Base-by-base conservation (phyloP, 1,140 invertebrate genomes). In the Vanessa tameamea region DNA sequence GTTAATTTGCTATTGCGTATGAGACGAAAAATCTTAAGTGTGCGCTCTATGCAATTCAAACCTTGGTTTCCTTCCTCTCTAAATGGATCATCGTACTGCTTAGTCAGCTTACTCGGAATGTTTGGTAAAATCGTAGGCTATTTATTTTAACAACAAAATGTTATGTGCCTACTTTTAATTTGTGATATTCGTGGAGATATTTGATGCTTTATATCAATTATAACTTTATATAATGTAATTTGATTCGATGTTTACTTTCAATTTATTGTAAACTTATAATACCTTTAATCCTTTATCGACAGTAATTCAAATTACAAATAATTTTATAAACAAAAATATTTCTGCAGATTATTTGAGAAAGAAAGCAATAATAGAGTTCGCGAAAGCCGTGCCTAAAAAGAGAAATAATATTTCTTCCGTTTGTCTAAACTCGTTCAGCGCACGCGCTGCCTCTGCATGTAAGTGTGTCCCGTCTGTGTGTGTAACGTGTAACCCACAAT, bases 351-450 rank as follows among this genome's bases (percentile, higher is more conserved):
- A n/a, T 13, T 57, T 57, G 1, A 9, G n/a, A 53, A 69, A 69
- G 43, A 53, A 69, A 69, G 43, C 23, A 59, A 15, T 11, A 69
- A 61, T n/a, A 50, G 26, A 63, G 57, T 72, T 67, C 64, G 82
- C 81, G 81, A 90, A 88, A 83, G 79, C 79, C 69, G 78, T 77
- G 84, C 83, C 82, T 90, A 90, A 92, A 92, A 92, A 92, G 90
- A 90, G 90, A 88, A 81, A 90, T 87, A 89, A 88, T 88, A 91
- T 87, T 92, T 91, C 90, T 92, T 92, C 89, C 88, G 90, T 90
- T 91, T 92, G 90, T 90, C 90, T 90, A 90, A 92, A 90, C 88
- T 89, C 80, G 90, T 89, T 87, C 87, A 80, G 84, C 83, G 88
- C 90, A 87, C 88, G 88, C 90, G 88, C 87, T 79, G 80, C 23